Base-by-base conservation (phyloP, 2,888 invertebrate species). In the Panopea generosa region DNA sequence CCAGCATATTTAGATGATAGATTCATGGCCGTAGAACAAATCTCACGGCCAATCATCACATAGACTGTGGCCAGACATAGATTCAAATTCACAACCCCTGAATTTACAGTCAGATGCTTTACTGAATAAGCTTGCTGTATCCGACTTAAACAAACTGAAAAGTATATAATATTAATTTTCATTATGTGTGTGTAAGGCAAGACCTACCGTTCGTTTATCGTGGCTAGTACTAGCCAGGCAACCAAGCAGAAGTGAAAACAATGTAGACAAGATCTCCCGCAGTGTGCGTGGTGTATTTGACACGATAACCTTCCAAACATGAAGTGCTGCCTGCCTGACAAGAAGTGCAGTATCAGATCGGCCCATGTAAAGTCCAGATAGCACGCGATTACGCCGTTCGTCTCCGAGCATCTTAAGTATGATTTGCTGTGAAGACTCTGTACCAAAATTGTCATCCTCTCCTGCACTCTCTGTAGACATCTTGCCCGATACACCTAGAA, bases 221-320 rank as follows among this genome's bases (percentile, higher is more conserved):
- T 96, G 97, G 93, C 98, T 98, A 59, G 97, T 97, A 91, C 98
- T 98, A 1, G 99, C 99, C 83, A 99, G 94, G 93, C 98, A 98
- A 59, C 98, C 97, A 65, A 99, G 94, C 76, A 99, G 93, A 60
- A 99, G 94, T 16, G 96, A 95, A 93, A 99, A 99, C 53, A 99
- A 94, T 0, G 98, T 98, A 6, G 98, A 97, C 82, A 99, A 94
- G 89, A 99, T 99, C 94, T 99, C 99, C 76, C 98, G 95, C 52
- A 99, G 94, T 0, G 99, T 99, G 91, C 98, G 95, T 0, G 99
- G 99, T 0, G 99, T 99, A 92, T 99, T 99, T 0, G 98, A 97
- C 1, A 99, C 99, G 1, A 99, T 98, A 84, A 99, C 97, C 94
- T 99, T 99, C 99, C 99, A 99, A 0, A 99, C 99, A 92, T 99